phyloP scores from a whole-genome alignment of 2,888 invertebrate species.

The Catocala fraxini region DNA sequence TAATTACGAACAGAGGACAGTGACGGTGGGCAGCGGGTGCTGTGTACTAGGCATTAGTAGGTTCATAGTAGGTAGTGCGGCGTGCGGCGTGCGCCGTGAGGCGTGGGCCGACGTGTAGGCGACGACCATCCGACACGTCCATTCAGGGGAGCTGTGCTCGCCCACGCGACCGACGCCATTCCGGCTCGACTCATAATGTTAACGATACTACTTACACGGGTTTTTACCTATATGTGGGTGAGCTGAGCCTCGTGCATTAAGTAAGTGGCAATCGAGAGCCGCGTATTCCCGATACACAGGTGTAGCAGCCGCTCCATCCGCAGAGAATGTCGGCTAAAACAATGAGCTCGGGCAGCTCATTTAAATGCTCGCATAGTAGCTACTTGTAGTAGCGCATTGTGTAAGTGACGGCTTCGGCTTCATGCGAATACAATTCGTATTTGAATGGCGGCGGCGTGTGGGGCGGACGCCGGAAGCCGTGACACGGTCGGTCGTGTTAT shows the following conservation, averaged over 20 bases:
- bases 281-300: conserved; percentile 39
- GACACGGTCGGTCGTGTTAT: conserved; percentile 78
- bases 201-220: conserved; percentile 62
- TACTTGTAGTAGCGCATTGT: conserved; percentile 63
- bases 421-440: conserved; percentile 79
- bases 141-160: conserved; percentile 76
- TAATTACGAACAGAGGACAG: conserved; percentile 61
- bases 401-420: conserved; percentile 58
- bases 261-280: conserved; percentile 42
- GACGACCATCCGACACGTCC: conserved; percentile 69
- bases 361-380: conserved; percentile 55
- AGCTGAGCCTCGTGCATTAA: conserved; percentile 43
- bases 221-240: conserved; percentile 59
- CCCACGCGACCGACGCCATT: conserved; percentile 62
- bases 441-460: conserved; percentile 67
- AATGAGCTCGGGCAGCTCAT: conserved; percentile 51
- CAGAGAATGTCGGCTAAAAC: conserved; percentile 48
- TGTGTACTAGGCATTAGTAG: conserved; percentile 45
- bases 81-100: conserved; percentile 35
- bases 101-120: conserved; percentile 64
- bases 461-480: conserved; percentile 78
- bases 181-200: conserved; percentile 69
- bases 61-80: conserved; percentile 53
- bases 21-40: conserved; percentile 49
- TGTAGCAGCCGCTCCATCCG: conserved; percentile 25